Conservation (phyloP, 2,797 vertebrate genomes). For the Acridotheres tristis region DNA sequence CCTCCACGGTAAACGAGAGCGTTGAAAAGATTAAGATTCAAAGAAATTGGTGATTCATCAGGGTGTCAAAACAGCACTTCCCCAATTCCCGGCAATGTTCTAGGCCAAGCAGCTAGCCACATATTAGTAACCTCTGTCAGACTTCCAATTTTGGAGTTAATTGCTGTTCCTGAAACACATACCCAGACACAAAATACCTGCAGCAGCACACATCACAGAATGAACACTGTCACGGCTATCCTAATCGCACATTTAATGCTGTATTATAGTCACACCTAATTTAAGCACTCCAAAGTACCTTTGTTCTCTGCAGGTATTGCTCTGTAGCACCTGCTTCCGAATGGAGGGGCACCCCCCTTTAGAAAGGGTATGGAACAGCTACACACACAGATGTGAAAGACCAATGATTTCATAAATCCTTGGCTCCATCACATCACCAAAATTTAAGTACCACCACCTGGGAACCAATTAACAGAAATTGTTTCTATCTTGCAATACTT, state of each 20-base stretch:
- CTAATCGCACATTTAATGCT: background rate
- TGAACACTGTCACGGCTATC: background rate
- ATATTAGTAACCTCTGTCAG: conserved; percentile 18
- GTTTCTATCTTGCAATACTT: background rate
- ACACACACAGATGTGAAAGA: background rate
- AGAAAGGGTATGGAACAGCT: background rate
- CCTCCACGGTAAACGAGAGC: conserved; percentile 36
- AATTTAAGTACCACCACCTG: background rate
- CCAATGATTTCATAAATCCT: background rate
- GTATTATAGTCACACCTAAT: conserved; percentile 13
- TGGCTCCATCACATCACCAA: background rate
- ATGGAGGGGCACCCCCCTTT: background rate
- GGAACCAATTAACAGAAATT: background rate
- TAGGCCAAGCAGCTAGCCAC: conserved; percentile 26
- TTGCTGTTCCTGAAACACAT: conserved; percentile 50
- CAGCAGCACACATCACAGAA: conserved; percentile 53
- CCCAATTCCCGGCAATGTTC: conserved; percentile 41
- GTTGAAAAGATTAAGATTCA: conserved; percentile 41
- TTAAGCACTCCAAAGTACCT: background rate
- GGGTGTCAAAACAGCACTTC: conserved; percentile 51
- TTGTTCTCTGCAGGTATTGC: background rate
- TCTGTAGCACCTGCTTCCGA: background rate
- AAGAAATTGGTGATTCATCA: conserved; percentile 65
- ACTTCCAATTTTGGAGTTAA: conserved; percentile 50
- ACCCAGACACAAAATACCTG: conserved; percentile 51